Evolutionary conservation across 2,797 vertebrate species (phyloP).

Genomic region (Lophura swinhoii): DNA sequence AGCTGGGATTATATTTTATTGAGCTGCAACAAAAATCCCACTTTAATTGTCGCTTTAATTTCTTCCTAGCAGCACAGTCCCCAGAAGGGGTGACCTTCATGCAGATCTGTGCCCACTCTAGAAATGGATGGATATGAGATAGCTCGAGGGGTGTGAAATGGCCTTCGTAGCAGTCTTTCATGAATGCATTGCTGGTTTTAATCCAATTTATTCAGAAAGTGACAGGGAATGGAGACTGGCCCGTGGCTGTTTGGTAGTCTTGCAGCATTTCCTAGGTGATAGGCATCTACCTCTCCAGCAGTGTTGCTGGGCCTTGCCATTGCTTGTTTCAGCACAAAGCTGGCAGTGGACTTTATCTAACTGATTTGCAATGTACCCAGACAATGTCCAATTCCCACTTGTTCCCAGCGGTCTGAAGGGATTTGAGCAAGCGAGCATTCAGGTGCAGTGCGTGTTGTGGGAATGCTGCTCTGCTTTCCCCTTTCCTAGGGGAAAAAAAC

Average conservation of each 20-base stretch:
- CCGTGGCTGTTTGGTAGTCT: not conserved
- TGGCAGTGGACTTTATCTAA: not conserved
- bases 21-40: not conserved
- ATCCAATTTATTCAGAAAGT: constrained; percentile 13
- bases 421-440: not conserved
- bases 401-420: not conserved
- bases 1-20: constrained; percentile 19
- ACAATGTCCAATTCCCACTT: not conserved
- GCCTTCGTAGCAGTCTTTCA: not conserved
- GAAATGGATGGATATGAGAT: constrained; percentile 15
- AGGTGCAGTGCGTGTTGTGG: not conserved
- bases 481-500: not conserved
- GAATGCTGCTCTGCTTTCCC: not conserved
- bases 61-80: not conserved
- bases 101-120: not conserved
- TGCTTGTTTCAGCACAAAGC: not conserved
- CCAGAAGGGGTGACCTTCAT: constrained; percentile 33
- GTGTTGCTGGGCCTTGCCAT: not conserved
- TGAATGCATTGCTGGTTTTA: constrained; percentile 20
- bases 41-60: constrained; percentile 53
- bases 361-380: not conserved
- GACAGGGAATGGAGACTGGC: not conserved
- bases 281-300: not conserved
- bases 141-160: not conserved
- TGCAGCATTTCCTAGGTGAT: not conserved